Evolutionary conservation across 2,113 vertebrate genomes (phyloP), one percentile per base, ranked within the genome.

Genomic region (Tragelaphus imberbis): DNA sequence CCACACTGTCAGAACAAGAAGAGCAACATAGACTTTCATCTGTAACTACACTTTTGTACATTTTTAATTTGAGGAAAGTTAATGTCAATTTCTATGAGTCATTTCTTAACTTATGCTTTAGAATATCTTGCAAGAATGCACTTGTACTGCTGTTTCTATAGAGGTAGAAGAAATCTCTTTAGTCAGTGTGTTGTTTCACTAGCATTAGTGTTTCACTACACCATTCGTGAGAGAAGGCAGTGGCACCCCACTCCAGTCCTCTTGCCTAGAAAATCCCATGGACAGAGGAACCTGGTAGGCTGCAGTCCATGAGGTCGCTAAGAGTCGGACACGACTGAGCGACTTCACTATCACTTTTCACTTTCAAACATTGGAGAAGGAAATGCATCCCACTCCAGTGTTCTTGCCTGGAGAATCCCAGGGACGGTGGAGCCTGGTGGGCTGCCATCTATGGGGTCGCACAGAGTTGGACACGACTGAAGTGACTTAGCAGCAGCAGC

Each of bases 231-330:
- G 61, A 63, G 61, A 33, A 33, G 61, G 61, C 1, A 63, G 7
- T 63, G 28, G 28, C 61, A 63, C 61, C 28, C 61, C 61, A 63
- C 30, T 63, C 61, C 61, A 63, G 61, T 63, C 7, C 15, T 63
- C 61, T 63, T 63, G 61, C 61, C 61, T 63, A 28, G 61, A 63
- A 63, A 63, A 16, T 63, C 61, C 30, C 14, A 63, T 33, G 61
- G 28, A 6, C 30, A 14, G 28, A 63, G 61, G 61, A 63, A 13
- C 28, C 61, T 63, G 61, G 61, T 63, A 7, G 61, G 61, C 61
- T 63, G 30, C 14, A 33, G 28, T 33, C 30, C 28, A 63, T 63
- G 30, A 14, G 30, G 61, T 63, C 0, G 0, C 0, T 3, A 33
- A 63, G 61, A 63, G 14, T 33, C 30, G 6, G 61, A 3, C 14